Evolutionary conservation across 2,113 vertebrate species (phyloP).

Genomic region (Limanda limanda): DNA sequence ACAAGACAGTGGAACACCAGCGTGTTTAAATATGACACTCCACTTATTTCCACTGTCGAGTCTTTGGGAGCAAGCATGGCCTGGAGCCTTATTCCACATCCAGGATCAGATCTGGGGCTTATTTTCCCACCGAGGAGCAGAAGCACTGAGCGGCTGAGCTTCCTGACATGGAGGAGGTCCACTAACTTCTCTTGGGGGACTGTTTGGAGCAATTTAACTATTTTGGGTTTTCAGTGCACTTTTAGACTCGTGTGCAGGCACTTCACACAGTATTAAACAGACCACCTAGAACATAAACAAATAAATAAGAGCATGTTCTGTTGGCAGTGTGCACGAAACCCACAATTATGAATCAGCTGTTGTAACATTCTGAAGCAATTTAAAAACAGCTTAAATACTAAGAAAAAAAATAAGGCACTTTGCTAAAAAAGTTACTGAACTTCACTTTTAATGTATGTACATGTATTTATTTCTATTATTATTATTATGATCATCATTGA

Average conservation of each 20-base stretch:
- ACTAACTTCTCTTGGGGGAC: constrained; percentile 46
- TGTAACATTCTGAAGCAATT: not conserved
- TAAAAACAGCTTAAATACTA: not conserved
- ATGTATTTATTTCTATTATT: not conserved
- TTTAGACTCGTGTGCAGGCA: not conserved
- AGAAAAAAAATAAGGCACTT: not conserved
- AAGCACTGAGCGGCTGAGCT: constrained; percentile 36
- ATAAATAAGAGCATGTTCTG: not conserved
- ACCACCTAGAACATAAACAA: not conserved
- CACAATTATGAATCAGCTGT: not conserved
- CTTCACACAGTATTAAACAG: not conserved
- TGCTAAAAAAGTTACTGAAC: not conserved
- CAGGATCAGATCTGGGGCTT: constrained; percentile 50
- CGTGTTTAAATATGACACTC: constrained; percentile 42
- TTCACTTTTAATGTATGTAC: not conserved
- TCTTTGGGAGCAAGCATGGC: constrained; percentile 56
- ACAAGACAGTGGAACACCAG: constrained; percentile 40
- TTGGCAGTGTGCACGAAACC: not conserved
- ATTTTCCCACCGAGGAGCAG: constrained; percentile 53
- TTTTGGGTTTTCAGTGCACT: not conserved
- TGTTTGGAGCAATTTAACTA: constrained; percentile 4
- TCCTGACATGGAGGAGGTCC: constrained; percentile 43
- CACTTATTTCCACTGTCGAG: constrained; percentile 54
- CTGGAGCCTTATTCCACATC: constrained; percentile 69
- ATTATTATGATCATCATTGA: not conserved